A percentile compares a stretch with the other conserved stretches of the same genome.
Evolutionary conservation across 2,888 invertebrate genomes (phyloP).

Genomic region (Drosophila nr. medialis): DNA sequence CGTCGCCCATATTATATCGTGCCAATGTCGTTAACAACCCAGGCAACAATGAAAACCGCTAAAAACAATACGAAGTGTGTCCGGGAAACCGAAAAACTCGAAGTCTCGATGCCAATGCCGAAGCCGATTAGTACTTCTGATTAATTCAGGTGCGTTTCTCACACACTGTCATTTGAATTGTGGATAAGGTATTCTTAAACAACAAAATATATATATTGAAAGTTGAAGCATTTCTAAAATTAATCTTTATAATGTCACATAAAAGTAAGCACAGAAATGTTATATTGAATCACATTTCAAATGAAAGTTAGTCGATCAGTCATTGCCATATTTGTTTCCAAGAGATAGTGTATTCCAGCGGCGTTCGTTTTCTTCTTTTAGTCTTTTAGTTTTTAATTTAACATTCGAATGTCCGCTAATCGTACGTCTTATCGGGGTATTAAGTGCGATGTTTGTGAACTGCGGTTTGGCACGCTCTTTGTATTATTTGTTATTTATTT

Average conservation of each 20-base stretch:
- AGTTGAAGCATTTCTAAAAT: neutral
- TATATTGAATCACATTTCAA: neutral
- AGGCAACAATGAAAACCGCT: slow-evolving; percentile 53
- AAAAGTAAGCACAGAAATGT: neutral
- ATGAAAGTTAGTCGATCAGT: neutral
- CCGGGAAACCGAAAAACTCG: slow-evolving; percentile 32
- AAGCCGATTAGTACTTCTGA: slow-evolving; percentile 50
- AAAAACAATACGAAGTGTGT: slow-evolving; percentile 38
- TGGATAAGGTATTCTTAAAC: neutral
- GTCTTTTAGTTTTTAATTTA: slow-evolving; percentile 41
- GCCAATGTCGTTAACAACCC: slow-evolving; percentile 59
- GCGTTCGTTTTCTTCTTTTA: slow-evolving; percentile 5
- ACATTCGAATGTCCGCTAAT: slow-evolving; percentile 58
- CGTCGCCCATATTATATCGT: slow-evolving; percentile 67
- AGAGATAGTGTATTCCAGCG: slow-evolving; percentile 17
- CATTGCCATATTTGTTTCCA: neutral
- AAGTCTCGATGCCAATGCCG: slow-evolving; percentile 36
- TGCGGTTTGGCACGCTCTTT: slow-evolving; percentile 68
- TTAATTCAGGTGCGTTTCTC: slow-evolving; percentile 56
- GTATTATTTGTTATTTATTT: slow-evolving; percentile 2
- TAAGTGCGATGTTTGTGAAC: slow-evolving; percentile 69
- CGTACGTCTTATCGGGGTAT: slow-evolving; percentile 71
- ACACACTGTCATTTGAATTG: slow-evolving; percentile 37
- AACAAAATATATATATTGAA: neutral
- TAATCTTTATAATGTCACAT: neutral